Evolutionary conservation across 2,797 vertebrate genomes (phyloP), one percentile per base, ranked within the genome.

Genomic region (Neomorphus geoffroyi): DNA sequence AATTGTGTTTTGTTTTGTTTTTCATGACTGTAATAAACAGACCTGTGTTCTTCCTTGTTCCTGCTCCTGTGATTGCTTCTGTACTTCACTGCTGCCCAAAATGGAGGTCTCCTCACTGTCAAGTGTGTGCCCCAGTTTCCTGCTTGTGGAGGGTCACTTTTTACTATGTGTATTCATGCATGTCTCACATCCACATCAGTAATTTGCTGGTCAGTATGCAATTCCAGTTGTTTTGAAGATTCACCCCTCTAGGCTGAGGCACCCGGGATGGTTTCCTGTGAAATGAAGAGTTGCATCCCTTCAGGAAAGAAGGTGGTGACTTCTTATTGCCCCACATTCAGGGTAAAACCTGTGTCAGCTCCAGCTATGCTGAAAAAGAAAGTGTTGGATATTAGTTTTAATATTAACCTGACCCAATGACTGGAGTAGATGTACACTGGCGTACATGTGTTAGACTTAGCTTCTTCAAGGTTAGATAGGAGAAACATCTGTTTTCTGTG

Each of bases 121-220:
- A 54, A 9, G 24, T 53, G 26, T 7, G 22, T 81, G 50, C 11
- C 13, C 15, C 18, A n/a, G 37, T 61, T 64, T 54, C n/a, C 30
- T 72, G 22, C 14, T 17, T 4, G 0, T 24, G 26, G 9, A 65
- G 33, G 9, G 26, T 88, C 26, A 18, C 16, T 60, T 21, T 48
- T 62, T 71, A 13, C 8, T 21, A 6, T 0, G 0, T 46, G 13
- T 8, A 0, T 67, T 88, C 28, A 6, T 69, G 37, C n/a, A 12
- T 13, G 5, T 37, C 13, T 14, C 5, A 0, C 1, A 2, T 41
- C 22, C 24, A 18, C 1, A 2, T 14, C 22, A 51, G 8, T 71
- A 54, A 58, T 45, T 81, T 45, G 3, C 30, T 79, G 12, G 24
- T 66, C 53, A 73, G 19, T 60, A 30, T 62, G 28, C 61, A 60